phyloP scores from a whole-genome alignment of 1,140 invertebrate genomes.

The Megalonaias nervosa region DNA sequence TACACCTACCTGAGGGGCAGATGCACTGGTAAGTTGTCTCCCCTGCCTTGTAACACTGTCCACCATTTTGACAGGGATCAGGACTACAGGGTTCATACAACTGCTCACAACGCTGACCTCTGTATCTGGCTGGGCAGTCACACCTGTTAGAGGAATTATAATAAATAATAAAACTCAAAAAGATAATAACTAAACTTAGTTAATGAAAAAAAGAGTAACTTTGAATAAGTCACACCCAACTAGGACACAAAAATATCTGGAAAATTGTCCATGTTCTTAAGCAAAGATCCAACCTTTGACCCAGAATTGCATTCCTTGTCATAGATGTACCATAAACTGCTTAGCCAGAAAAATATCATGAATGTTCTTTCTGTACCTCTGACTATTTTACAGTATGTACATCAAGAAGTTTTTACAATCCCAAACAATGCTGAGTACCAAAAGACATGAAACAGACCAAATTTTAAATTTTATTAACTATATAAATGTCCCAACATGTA shows the following conservation, averaged over 20 bases:
- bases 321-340: no score
- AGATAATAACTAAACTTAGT: no score
- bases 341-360: no score
- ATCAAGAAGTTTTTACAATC: no score
- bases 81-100: conserved; percentile 57
- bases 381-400: no score
- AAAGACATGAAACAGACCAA: no score
- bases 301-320: no score
- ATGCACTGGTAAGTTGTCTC: conserved; percentile 56
- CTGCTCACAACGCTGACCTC: conserved; percentile 54
- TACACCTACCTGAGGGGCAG: conserved; percentile 57
- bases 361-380: no score
- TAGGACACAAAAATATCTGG: neutral
- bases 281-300: neutral
- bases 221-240: neutral
- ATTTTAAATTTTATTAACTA: no score
- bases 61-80: conserved; percentile 64
- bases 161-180: neutral
- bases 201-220: neutral
- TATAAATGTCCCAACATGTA: no score
- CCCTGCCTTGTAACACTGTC: conserved; percentile 51
- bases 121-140: conserved; percentile 51
- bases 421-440: no score
- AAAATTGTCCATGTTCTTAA: neutral
- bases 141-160: conserved; percentile 43